phyloP scores from a whole-genome alignment of 2,797 vertebrate species.

The Rhynchonycteris naso region DNA sequence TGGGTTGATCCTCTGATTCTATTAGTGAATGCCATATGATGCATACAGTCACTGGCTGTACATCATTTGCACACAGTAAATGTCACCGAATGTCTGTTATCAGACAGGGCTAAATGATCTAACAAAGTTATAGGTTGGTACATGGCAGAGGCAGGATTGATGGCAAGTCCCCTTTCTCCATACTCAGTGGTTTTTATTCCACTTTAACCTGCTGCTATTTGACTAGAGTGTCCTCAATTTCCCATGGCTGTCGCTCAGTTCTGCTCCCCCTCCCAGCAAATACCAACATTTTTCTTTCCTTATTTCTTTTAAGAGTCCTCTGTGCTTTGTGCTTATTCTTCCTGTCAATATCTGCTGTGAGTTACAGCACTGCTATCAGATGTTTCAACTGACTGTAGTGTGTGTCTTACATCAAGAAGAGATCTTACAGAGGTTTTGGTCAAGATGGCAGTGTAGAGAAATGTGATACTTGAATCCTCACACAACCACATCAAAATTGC shows the following conservation, averaged over 20 bases:
- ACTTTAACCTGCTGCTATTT: background rate
- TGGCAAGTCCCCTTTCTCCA: background rate
- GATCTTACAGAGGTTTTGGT: background rate
- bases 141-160: background rate
- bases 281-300: background rate
- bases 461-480: background rate
- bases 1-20: background rate
- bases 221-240: background rate
- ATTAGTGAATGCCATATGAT: background rate
- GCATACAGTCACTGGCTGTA: background rate
- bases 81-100: background rate
- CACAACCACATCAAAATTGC: background rate
- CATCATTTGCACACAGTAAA: background rate
- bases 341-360: background rate
- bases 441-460: background rate
- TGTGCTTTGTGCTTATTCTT: background rate
- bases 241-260: background rate
- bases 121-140: background rate
- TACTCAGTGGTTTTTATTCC: background rate
- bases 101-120: background rate
- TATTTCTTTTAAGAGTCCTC: background rate
- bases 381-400: background rate
- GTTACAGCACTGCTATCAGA: background rate
- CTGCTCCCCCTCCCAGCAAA: background rate
- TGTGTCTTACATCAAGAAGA: background rate